Evolutionary conservation across 2,113 vertebrate genomes (phyloP).

Genomic region (Calyptomena viridis): DNA sequence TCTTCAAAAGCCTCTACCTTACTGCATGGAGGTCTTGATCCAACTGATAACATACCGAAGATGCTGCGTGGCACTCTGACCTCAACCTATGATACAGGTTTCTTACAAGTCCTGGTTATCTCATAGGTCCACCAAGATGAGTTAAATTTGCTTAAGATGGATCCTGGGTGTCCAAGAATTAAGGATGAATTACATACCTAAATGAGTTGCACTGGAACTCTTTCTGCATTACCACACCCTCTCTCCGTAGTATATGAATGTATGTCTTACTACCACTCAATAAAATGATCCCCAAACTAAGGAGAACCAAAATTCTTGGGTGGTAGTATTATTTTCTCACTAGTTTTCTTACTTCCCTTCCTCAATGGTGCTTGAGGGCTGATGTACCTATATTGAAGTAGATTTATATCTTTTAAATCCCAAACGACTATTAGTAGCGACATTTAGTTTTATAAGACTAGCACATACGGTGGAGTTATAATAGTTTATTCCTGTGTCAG

Average conservation of each 20-base stretch:
- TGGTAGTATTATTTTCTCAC: background rate
- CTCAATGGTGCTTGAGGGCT: fast-evolving
- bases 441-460: background rate
- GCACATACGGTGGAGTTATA: background rate
- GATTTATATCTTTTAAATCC: background rate
- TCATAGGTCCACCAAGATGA: background rate
- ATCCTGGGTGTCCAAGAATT: background rate
- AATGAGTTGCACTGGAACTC: background rate
- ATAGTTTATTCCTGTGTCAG: background rate
- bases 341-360: background rate
- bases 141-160: background rate
- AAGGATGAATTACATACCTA: background rate
- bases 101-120: background rate
- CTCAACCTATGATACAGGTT: background rate
- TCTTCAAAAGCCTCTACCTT: background rate
- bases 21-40: background rate
- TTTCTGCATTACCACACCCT: background rate
- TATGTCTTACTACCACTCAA: background rate
- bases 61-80: background rate
- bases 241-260: background rate
- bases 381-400: background rate
- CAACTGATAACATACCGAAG: background rate
- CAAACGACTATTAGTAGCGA: background rate
- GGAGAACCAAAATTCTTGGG: background rate
- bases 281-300: background rate